Evolutionary conservation across 2,113 vertebrate species (phyloP), one percentile per base, ranked within the genome.

Genomic region (Camelus dromedarius): DNA sequence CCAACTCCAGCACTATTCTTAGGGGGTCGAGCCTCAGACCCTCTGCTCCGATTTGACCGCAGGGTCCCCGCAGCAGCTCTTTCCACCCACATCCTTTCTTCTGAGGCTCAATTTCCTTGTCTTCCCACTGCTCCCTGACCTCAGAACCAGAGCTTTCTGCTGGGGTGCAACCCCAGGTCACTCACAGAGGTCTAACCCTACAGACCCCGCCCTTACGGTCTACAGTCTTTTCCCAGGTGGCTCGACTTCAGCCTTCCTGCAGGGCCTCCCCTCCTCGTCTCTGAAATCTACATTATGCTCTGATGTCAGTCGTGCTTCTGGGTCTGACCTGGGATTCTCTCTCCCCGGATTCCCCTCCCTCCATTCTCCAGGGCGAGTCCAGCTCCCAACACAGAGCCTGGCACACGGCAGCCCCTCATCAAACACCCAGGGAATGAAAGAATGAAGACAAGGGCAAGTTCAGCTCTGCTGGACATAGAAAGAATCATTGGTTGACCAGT

Each of bases 161-260:
- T 7, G 22, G 48, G 73, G 7, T 32, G 58, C 19, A 58, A 28
- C 38, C 16, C 32, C 32, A 38, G 56, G 6, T 67, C 32, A 3
- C 1, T 3, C 0, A 42, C 20, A 5, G n/a, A 79, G 52, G 18
- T 28, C 48, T n/a, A 60, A 22, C 58, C 66, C 22, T 2, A 6
- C 26, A 54, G 7, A 2, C 54, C 10, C 42, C 42, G 26, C 15
- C 19, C 8, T 6, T 6, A 14, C 1, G 8, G 14, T 42, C 38
- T 6, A 5, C 2, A 12, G 56, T 46, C 58, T 58, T 6, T 14
- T 32, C 60, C 38, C 0, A 5, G 1, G 38, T 2, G 28, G 48
- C 12, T 67, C 14, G 20, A 32, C 13, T 19, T 15, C 3, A 11
- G 73, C 8, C 38, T 66, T 50, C 22, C 66, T 13, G 22, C 14